Percentiles rank a stretch among this genome's conserved stretches.
Evolutionary conservation across 2,888 invertebrate genomes (phyloP).

Genomic region (Shargacucullia verbasci): DNA sequence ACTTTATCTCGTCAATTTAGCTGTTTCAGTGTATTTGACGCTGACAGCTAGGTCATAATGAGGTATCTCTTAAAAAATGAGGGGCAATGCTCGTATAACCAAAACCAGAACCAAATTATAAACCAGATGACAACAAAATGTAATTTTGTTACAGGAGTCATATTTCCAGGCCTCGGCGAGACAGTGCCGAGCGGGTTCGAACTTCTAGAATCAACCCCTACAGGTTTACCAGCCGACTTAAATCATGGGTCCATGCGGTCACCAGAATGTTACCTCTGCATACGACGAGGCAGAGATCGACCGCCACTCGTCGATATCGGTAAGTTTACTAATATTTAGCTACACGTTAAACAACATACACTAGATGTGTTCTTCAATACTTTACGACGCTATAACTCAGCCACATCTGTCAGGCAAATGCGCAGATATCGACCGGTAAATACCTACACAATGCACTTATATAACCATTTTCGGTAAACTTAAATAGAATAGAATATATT

Average conservation of each 20-base stretch:
- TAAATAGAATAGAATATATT: no score
- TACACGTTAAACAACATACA: constrained; percentile 6
- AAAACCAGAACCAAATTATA: no score
- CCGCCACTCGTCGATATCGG: constrained; percentile 99
- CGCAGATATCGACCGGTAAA: not conserved
- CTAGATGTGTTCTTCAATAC: constrained; percentile 6
- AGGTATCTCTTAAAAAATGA: no score
- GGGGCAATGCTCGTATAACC: no score
- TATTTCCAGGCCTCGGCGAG: constrained; percentile 96
- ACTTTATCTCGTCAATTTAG: no score
- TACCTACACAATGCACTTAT: not conserved
- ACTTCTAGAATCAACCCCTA: constrained; percentile 93
- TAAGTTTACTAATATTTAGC: constrained; percentile 78
- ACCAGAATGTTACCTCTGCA: constrained; percentile 97
- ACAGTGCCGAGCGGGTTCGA: constrained; percentile 94
- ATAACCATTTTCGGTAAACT: not conserved
- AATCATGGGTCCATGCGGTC: constrained; percentile 99
- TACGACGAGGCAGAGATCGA: constrained; percentile 96
- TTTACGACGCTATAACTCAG: constrained; percentile 18
- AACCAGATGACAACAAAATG: no score
- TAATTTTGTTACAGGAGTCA: constrained; percentile 74
- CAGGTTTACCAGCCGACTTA: constrained; percentile 97
- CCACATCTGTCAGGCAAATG: constrained; percentile 19
- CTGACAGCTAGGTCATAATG: no score
- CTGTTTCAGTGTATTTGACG: no score